Conservation (phyloP, 1,140 invertebrate genomes). For the Solenopsis invicta region DNA sequence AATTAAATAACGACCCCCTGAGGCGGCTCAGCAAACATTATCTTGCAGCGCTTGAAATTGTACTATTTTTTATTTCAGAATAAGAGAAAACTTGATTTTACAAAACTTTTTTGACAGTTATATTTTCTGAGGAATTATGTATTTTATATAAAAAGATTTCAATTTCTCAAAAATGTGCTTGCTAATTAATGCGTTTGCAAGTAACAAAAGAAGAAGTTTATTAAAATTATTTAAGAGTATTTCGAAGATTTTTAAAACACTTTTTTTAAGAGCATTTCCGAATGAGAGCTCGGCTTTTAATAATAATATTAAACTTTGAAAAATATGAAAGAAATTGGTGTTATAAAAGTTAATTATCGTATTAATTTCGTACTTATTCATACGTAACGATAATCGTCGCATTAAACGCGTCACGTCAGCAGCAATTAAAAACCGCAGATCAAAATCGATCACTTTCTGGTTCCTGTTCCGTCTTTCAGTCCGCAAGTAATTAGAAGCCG, state of each 20-base stretch:
- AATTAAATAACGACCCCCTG: slow-evolving; percentile 66
- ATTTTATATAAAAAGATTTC: slow-evolving; percentile 5
- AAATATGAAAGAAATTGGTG: not conserved
- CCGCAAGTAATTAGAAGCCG: slow-evolving; percentile 50
- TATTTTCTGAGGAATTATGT: not conserved
- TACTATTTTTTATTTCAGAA: not conserved
- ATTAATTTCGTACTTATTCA: not conserved
- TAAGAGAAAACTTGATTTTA: not conserved
- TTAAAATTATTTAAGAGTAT: not conserved
- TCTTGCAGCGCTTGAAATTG: not conserved
- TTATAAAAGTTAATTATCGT: not conserved
- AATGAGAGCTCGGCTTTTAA: not conserved
- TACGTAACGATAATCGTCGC: not conserved
- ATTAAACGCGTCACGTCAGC: not conserved
- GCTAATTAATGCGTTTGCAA: not conserved
- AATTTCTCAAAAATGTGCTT: not conserved
- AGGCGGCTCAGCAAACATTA: not conserved
- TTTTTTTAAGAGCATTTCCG: not conserved
- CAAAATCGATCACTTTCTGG: slow-evolving; percentile 16
- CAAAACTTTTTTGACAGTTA: not conserved
- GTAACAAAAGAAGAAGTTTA: not conserved
- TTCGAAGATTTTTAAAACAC: not conserved
- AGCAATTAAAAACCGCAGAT: not conserved
- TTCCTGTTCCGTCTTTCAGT: slow-evolving; percentile 31
- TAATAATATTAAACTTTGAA: not conserved